Conservation (phyloP, 1,140 invertebrate genomes). For the Rhizoglyphus robini region DNA sequence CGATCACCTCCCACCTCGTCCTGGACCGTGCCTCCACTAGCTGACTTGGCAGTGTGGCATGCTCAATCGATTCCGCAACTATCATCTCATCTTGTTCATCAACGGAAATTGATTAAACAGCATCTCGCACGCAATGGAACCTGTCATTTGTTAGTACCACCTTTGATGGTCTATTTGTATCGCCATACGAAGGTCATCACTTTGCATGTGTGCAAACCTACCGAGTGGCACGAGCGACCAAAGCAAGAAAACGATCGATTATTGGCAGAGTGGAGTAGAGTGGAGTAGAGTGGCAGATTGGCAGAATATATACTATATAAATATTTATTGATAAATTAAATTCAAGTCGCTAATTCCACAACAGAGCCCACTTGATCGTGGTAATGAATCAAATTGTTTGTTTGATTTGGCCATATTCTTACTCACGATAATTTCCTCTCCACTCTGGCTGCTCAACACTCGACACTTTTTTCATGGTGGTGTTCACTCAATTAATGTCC, state of each 20-base stretch:
- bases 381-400: neutral
- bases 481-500: too few species aligned
- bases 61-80: neutral
- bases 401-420: neutral
- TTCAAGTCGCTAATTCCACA: neutral
- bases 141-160: neutral
- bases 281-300: too few species aligned
- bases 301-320: too few species aligned
- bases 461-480: neutral
- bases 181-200: neutral
- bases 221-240: neutral
- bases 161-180: neutral
- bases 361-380: neutral
- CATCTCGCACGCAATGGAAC: slow-evolving; percentile 5
- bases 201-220: slow-evolving; percentile 5
- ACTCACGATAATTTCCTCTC: neutral
- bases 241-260: neutral
- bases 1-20: neutral
- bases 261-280: neutral
- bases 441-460: neutral
- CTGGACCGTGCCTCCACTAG: too few species aligned
- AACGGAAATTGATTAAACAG: slow-evolving; percentile 3
- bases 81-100: neutral
- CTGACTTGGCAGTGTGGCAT: too few species aligned
- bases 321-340: neutral